A percentile compares a stretch with the other conserved stretches of the same genome.
Evolutionary conservation across 2,888 invertebrate species (phyloP).

Genomic region (Ellobium chinense): DNA sequence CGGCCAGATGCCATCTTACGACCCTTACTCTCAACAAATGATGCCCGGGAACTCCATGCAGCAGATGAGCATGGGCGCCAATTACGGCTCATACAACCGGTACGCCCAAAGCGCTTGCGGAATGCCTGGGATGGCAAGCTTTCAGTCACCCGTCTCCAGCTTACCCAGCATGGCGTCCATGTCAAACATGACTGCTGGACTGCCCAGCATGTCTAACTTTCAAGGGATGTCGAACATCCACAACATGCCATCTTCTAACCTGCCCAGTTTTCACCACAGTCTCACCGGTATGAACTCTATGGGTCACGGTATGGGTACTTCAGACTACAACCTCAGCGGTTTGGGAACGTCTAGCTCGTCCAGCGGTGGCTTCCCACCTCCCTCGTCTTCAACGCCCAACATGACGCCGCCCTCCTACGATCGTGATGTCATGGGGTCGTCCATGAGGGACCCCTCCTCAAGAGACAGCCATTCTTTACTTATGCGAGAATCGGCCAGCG

Average conservation of each 20-base stretch:
- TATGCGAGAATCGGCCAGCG: not conserved
- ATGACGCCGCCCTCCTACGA: constrained; percentile 48
- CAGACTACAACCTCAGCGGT: constrained; percentile 49
- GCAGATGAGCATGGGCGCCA: constrained; percentile 58
- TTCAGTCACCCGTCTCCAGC: constrained; percentile 37
- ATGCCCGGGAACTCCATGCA: constrained; percentile 49
- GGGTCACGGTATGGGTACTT: constrained; percentile 50
- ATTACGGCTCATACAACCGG: constrained; percentile 68
- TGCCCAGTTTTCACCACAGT: constrained; percentile 30
- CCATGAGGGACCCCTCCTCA: constrained; percentile 11
- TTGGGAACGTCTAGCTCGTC: not conserved
- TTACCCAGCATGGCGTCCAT: constrained; percentile 43
- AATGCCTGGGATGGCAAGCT: constrained; percentile 33
- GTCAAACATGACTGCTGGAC: constrained; percentile 38
- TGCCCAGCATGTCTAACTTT: constrained; percentile 41
- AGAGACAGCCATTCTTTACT: constrained; percentile 10
- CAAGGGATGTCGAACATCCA: constrained; percentile 43
- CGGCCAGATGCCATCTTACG: constrained; percentile 55
- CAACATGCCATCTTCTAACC: constrained; percentile 43
- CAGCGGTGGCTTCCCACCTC: constrained; percentile 25
- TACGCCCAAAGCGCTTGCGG: constrained; percentile 52
- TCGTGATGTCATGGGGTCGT: constrained; percentile 24
- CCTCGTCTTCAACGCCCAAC: constrained; percentile 50
- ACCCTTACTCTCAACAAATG: constrained; percentile 59
- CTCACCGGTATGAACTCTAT: constrained; percentile 41